These are phyloP conservation scores for Nanorana parkeri DNA, from an alignment of 2,113 vertebrate genomes.

Conservation along the genomic window DNA sequence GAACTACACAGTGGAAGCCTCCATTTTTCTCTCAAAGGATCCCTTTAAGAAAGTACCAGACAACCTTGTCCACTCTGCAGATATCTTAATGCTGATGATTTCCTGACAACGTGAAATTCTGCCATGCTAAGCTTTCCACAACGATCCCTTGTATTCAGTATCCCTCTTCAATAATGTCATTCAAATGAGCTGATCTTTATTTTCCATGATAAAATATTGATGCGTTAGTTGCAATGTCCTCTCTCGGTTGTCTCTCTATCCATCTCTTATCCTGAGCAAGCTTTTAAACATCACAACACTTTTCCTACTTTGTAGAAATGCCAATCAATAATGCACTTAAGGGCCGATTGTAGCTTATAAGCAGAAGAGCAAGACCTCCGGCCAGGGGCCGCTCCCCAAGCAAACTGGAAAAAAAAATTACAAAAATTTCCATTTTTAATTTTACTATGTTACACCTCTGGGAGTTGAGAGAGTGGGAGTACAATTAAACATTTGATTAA, in stretches of 20 bases:
- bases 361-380: neutral
- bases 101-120: neutral
- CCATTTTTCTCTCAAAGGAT: too few species aligned
- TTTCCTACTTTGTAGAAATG: slow-evolving; percentile 81
- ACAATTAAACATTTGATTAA: too few species aligned
- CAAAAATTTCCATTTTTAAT: too few species aligned
- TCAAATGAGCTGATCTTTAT: slow-evolving; percentile 63
- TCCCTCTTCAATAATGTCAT: slow-evolving; percentile 59
- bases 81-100: too few species aligned
- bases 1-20: too few species aligned
- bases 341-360: slow-evolving; percentile 28
- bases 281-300: slow-evolving; percentile 78
- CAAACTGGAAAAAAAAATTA: too few species aligned
- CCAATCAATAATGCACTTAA: slow-evolving; percentile 79
- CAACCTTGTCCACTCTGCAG: too few species aligned
- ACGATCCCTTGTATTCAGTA: slow-evolving; percentile 26
- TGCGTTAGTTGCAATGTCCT: slow-evolving; percentile 77
- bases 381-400: neutral
- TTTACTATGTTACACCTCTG: too few species aligned
- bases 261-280: slow-evolving; percentile 68
- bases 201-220: slow-evolving; percentile 91
- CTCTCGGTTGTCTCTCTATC: slow-evolving; percentile 73
- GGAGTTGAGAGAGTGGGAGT: too few species aligned
- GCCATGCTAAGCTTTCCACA: neutral
- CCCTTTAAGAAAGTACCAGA: too few species aligned